A percentile compares a stretch with the other conserved stretches of the same genome.
These are phyloP conservation scores for Corythucha ciliata DNA, from an alignment of 2,888 invertebrate genomes.

Conservation along the genomic window DNA sequence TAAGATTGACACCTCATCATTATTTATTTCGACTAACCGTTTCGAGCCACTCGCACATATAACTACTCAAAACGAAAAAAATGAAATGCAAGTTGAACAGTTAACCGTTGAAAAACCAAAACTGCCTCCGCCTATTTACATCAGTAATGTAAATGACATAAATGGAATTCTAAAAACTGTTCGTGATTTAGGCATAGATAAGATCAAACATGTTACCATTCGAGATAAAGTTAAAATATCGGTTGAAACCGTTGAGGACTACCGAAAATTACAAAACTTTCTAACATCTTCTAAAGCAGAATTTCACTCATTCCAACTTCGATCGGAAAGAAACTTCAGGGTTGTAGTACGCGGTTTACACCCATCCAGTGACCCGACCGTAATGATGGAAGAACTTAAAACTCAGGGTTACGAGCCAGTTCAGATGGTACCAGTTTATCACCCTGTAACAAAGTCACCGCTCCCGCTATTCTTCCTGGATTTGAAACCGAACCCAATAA, in stretches of 20 bases:
- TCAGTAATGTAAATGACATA: slow-evolving; percentile 10
- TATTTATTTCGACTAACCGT: slow-evolving; percentile 4
- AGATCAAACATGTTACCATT: slow-evolving; percentile 9
- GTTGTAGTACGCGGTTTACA: slow-evolving; percentile 17
- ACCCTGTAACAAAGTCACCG: slow-evolving; percentile 10
- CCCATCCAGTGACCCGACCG: slow-evolving; percentile 9
- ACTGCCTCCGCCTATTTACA: slow-evolving; percentile 3
- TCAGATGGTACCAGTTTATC: slow-evolving; percentile 13
- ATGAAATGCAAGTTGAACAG: slow-evolving; percentile 1
- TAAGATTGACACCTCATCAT: neutral
- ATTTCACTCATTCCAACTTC: slow-evolving; percentile 9
- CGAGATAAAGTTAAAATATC: slow-evolving; percentile 12
- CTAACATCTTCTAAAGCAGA: slow-evolving; percentile 9
- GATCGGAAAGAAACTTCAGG: slow-evolving; percentile 6
- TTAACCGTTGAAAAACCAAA: neutral
- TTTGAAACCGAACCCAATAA: too few species aligned
- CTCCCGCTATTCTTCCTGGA: too few species aligned
- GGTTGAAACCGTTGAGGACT: slow-evolving; percentile 7
- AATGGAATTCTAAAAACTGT: slow-evolving; percentile 9
- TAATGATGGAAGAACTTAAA: slow-evolving; percentile 15
- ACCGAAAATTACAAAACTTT: neutral
- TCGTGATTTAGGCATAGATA: slow-evolving; percentile 1
- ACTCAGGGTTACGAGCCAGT: slow-evolving; percentile 11
- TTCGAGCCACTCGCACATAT: slow-evolving; percentile 1
- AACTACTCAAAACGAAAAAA: too few species aligned